Evolutionary conservation across 2,888 invertebrate genomes (phyloP), one percentile per base, ranked within the genome.

Genomic region (Gymnosoma rotundatum): DNA sequence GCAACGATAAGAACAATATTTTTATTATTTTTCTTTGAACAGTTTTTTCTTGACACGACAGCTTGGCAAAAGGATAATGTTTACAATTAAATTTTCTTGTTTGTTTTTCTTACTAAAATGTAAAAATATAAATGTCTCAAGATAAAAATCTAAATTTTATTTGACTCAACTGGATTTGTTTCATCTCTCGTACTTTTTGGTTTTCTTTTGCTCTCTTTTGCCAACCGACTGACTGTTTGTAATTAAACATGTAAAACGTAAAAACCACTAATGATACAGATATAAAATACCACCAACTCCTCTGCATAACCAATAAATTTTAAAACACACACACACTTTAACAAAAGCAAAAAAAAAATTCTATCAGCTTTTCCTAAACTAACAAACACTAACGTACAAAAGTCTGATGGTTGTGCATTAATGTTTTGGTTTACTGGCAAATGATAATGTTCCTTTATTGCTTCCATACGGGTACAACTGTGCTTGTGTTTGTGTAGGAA

Each of bases 101-200:
- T 50, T 38, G 18, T 20, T 52, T 18, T 50, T 50, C 7, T 18
- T 25, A 16, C 20, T 8, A 14, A 25, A 36, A 61, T 25, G 32
- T 7, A 42, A 12, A 61, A 61, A 48, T 58, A 81, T 75, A 81
- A 81, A 76, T 85, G 84, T 83, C 76, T 81, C 80, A 78, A 88
- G 88, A 88, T 88, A 87, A 87, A 88, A 87, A 88, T 88, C 88
- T 88, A 83, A 87, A 79, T 67, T 32, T 21, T 75, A 0, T 70
- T 60, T 52, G 36, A 64, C 64, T 42, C 12, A 18, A 48, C 32
- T 63, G 18, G 20, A 32, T 64, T 36, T 61, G 20, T 32, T 70
- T 45, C 42, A 32, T 70, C 38, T 48, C 16, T 32, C 25, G 25
- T 25, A 2, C 12, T 32, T 42, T 74, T n/a, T 12, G 18, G 0